Evolutionary conservation across 2,113 vertebrate genomes (phyloP), one percentile per base, ranked within the genome.

Genomic region (Dasyurus viverrinus): DNA sequence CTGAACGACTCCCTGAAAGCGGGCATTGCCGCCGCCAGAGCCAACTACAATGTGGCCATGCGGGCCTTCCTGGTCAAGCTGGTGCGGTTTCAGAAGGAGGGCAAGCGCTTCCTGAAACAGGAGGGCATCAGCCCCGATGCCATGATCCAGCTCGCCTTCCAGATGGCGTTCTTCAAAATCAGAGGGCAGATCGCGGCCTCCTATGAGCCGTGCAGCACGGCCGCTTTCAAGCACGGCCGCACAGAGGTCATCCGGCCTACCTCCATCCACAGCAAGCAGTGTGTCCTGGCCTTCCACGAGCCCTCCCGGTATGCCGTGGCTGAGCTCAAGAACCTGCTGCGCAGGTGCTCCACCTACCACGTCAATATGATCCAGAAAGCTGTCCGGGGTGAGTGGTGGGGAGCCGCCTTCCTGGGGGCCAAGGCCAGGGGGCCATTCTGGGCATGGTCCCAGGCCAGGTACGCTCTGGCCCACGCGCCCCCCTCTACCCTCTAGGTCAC

Each of bases 171-270:
- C 97, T 95, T 99, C 93, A 98, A 98, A 90, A 99, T 99, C 48
- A 99, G 99, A 0, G 98, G 98, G 25, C 98, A 99, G 96, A 99
- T 99, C 0, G 99, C 99, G 0, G 98, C 99, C 84, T 99, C 99
- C 0, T 99, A 99, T 0, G 99, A 99, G 98, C 99, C 99, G 0
- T 99, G 99, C 30, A 99, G 99, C 97, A 99, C 99, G 0, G 99
- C 99, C 0, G 99, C 99, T 0, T 99, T 99, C 97, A 99, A 98
- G 94, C 99, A 99, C 0, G 99, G 99, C 7, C 99, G 99, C 24
- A 99, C 99, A 0, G 99, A 99, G 96, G 99, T 99, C 23, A 99
- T 99, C 47, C 99, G 99, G 19, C 99, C 99, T 2, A 99, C 99
- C 36, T 98, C 98, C 53, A 1, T 98, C 0, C 97, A 99, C 84